Percentiles rank a stretch among this genome's conserved stretches.
Conservation (phyloP, 2,888 invertebrate genomes). For the Pheosia tremula region DNA sequence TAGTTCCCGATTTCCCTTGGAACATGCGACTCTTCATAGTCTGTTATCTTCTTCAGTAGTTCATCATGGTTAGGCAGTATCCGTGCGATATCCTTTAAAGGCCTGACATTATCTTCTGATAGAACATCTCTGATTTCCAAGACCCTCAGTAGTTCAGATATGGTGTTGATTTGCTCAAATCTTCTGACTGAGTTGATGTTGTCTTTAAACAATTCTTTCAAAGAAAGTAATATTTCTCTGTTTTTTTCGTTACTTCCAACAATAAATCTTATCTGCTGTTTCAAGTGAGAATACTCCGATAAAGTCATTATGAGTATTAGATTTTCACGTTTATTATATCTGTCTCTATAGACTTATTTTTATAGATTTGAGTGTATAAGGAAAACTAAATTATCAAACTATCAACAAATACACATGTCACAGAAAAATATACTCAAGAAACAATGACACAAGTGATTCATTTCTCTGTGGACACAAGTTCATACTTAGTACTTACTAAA, state of each 20-base stretch:
- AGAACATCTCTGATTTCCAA: slow-evolving; percentile 68
- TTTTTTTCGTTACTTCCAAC: slow-evolving; percentile 57
- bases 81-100: slow-evolving; percentile 62
- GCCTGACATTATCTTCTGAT: slow-evolving; percentile 63
- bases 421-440: no score
- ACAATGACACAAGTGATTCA: no score
- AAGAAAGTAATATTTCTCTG: slow-evolving; percentile 48
- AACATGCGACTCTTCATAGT: slow-evolving; percentile 55
- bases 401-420: no score
- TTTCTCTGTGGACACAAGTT: no score
- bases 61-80: slow-evolving; percentile 49
- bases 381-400: no score
- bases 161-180: slow-evolving; percentile 62
- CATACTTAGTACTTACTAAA: no score
- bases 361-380: no score
- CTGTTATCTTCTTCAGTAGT: slow-evolving; percentile 49
- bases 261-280: slow-evolving; percentile 54
- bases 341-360: no score
- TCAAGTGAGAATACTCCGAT: slow-evolving; percentile 60
- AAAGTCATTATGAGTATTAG: slow-evolving; percentile 53
- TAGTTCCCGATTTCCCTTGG: slow-evolving; percentile 46
- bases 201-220: slow-evolving; percentile 65
- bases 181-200: slow-evolving; percentile 70
- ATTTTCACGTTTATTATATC: no score
- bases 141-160: slow-evolving; percentile 61